Base-by-base conservation (phyloP, 2,888 invertebrate species). In the Melanophora roralis region DNA sequence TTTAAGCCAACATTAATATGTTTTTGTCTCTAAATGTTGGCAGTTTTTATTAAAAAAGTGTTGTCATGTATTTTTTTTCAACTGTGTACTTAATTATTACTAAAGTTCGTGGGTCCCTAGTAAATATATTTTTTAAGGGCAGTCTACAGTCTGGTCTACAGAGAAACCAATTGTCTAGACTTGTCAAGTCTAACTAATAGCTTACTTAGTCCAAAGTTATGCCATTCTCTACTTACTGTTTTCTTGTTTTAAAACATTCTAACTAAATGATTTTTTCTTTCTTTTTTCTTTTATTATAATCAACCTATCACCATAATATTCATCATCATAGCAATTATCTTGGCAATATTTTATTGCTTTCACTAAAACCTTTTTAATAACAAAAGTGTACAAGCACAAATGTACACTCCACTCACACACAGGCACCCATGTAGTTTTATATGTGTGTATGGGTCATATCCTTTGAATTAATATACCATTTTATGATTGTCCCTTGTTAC, bases 31-130 rank as follows among this genome's bases (percentile, higher is more conserved):
- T n/a, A n/a, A n/a, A n/a, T 57, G 55, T 38, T 45, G 9, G n/a
- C n/a, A 16, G 4, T 32, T 12, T 32, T 43, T 36, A 51, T 65
- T 62, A 49, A 72, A 68, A 80, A 80, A 80, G 80, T 72, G 23
- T 80, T 76, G 68, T 76, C 76, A 72, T 80, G 80, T 80, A n/a
- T n/a, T n/a, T 62, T 38, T 69, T 65, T 71, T 51, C 62, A 72
- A 60, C 43, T 76, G n/a, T 59, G 43, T n/a, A 67, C 71, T 71
- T 75, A 80, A 80, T 80, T 76, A 80, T 72, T 51, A 36, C 21
- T 72, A 72, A 62, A 27, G 6, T n/a, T n/a, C n/a, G n/a, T n/a
- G n/a, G n/a, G n/a, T n/a, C n/a, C n/a, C n/a, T n/a, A n/a, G n/a
- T n/a, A n/a, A n/a, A n/a, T n/a, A n/a, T n/a, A n/a, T n/a, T n/a